A percentile compares a stretch with the other conserved stretches of the same genome.
Conservation (phyloP, 1,140 invertebrate species). For the Bradysia coprophila region DNA sequence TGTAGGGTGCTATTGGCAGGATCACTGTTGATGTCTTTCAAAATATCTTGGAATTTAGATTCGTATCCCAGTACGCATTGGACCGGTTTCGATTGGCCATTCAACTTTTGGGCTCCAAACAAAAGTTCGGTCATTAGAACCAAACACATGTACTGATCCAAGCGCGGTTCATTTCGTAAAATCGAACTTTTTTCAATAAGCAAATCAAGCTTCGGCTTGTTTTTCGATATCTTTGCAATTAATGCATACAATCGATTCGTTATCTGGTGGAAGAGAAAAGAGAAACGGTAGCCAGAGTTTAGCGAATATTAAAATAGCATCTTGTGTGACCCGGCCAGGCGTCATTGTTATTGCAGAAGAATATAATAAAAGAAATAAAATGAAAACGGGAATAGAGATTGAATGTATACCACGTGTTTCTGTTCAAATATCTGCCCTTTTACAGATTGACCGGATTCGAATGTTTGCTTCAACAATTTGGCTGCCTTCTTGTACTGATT, state of each 20-base stretch:
- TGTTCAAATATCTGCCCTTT: conserved; percentile 49
- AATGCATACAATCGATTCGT: conserved; percentile 50
- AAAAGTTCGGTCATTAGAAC: conserved; percentile 63
- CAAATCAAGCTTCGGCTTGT: conserved; percentile 37
- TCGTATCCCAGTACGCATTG: conserved; percentile 44
- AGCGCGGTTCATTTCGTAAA: conserved; percentile 40
- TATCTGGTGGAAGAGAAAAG: conserved; percentile 53
- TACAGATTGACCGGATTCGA: conserved; percentile 45
- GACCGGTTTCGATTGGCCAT: conserved; percentile 45
- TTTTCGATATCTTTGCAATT: conserved; percentile 48
- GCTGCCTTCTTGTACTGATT: conserved; percentile 52
- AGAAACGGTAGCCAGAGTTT: too few species aligned
- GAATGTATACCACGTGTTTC: conserved; percentile 35
- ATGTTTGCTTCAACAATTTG: conserved; percentile 41
- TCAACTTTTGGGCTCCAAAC: conserved; percentile 55
- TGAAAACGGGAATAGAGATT: too few species aligned
- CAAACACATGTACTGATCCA: conserved; percentile 50
- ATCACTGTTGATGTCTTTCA: not conserved
- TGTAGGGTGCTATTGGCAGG: not conserved
- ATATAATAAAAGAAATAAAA: too few species aligned
- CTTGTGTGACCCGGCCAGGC: too few species aligned
- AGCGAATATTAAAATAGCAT: too few species aligned
- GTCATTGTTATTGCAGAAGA: too few species aligned
- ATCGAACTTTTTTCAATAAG: conserved; percentile 40
- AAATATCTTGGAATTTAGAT: conserved; percentile 26